phyloP scores from a whole-genome alignment of 1,140 invertebrate genomes.

The Zaprionus gabonicus region DNA sequence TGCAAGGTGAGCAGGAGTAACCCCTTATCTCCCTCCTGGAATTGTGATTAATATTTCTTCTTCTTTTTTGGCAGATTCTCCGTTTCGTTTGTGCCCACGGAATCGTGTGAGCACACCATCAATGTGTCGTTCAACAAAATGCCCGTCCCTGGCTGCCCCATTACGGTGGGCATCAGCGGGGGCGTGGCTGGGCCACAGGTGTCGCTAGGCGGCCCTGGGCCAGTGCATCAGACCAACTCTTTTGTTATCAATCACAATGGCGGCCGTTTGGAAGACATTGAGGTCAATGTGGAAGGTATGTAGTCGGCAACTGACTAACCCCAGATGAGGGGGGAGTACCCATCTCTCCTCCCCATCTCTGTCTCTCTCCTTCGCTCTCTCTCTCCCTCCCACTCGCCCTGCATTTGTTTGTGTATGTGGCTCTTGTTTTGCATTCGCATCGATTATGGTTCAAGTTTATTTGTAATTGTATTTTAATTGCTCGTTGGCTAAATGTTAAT shows the following conservation, averaged over 20 bases:
- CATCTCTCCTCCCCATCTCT: background rate
- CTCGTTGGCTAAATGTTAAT: conserved; percentile 69
- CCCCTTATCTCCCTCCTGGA: background rate
- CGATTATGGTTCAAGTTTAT: conserved; percentile 57
- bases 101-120: conserved; percentile 96
- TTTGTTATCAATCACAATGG: conserved; percentile 90
- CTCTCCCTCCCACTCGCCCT: conserved; percentile 19
- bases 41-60: background rate
- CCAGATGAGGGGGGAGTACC: background rate
- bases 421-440: conserved; percentile 42
- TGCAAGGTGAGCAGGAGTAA: conserved; percentile 83
- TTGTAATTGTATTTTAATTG: conserved; percentile 75
- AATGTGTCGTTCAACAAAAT: conserved; percentile 98
- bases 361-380: conserved; percentile 16
- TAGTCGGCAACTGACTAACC: conserved; percentile 38
- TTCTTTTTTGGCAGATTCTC: conserved; percentile 89
- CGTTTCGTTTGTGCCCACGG: conserved; percentile 97
- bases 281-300: conserved; percentile 97
- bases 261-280: conserved; percentile 94
- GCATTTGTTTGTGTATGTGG: conserved; percentile 49
- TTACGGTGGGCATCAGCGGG: conserved; percentile 90
- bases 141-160: conserved; percentile 92
- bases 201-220: conserved; percentile 88
- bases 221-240: conserved; percentile 87
- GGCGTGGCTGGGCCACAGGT: conserved; percentile 90